Percentiles rank a stretch among this genome's conserved stretches.
phyloP scores from a whole-genome alignment of 2,888 invertebrate species.

The Cactoblastis cactorum region DNA sequence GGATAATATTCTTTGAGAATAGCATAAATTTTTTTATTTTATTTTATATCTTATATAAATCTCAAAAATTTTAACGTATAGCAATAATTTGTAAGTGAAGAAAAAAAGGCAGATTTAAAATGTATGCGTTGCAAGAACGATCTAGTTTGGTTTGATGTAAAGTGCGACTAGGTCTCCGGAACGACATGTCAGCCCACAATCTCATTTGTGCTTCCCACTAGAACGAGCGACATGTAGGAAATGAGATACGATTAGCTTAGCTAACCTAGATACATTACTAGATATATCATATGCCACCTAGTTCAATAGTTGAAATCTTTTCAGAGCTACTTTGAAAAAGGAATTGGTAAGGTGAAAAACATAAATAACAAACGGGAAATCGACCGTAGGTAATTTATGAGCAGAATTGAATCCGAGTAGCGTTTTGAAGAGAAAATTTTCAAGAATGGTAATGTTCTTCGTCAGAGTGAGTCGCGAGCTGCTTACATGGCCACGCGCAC shows the following conservation, averaged over 20 bases:
- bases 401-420: constrained; percentile 53
- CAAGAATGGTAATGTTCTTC: constrained; percentile 59
- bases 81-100: too few species aligned
- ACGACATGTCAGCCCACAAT: constrained; percentile 60
- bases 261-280: constrained; percentile 36
- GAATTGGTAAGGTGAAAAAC: neutral
- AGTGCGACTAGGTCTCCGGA: constrained; percentile 48
- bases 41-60: too few species aligned
- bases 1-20: too few species aligned
- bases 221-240: constrained; percentile 61
- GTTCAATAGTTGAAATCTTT: neutral
- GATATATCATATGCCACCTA: neutral
- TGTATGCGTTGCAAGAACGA: constrained; percentile 8
- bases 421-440: constrained; percentile 62
- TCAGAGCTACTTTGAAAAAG: neutral
- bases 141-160: constrained; percentile 36
- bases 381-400: constrained; percentile 53
- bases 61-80: too few species aligned
- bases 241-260: constrained; percentile 68
- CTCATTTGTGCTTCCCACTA: constrained; percentile 63
- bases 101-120: constrained; percentile 13
- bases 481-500: constrained; percentile 62
- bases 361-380: constrained; percentile 35
- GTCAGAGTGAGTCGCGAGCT: constrained; percentile 52
- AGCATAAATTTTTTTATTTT: too few species aligned